Evolutionary conservation across 2,113 vertebrate species (phyloP).

Genomic region (Podiceps cristatus): DNA sequence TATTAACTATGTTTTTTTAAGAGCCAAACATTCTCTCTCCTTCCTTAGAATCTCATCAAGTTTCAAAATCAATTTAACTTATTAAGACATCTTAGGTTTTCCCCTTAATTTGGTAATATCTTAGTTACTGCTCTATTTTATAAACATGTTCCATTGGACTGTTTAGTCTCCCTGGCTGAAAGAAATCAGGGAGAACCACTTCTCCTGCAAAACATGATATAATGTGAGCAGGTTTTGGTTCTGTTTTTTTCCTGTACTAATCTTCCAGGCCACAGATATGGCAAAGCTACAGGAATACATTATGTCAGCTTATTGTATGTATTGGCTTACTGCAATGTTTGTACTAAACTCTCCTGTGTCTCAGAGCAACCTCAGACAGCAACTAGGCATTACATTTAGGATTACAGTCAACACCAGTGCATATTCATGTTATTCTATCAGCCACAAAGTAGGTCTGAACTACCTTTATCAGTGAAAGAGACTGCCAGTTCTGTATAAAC

Average conservation of each 20-base stretch:
- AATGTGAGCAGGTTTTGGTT: background rate
- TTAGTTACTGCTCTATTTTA: constrained; percentile 32
- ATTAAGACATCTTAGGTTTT: constrained; percentile 55
- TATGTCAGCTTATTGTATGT: background rate
- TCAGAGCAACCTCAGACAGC: background rate
- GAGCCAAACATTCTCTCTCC: background rate
- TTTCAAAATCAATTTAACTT: constrained; percentile 68
- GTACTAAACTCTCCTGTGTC: background rate
- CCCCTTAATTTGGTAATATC: constrained; percentile 32
- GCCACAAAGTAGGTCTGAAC: background rate
- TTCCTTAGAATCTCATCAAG: constrained; percentile 9
- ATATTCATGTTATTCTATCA: background rate
- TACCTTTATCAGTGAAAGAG: background rate
- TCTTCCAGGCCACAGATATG: background rate
- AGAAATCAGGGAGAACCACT: background rate
- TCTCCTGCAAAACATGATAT: background rate
- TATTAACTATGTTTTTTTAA: background rate
- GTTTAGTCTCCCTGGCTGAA: background rate
- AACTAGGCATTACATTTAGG: background rate
- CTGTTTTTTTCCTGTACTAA: background rate
- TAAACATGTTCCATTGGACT: background rate
- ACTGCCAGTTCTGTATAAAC: background rate
- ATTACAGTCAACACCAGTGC: accelerated
- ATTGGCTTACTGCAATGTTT: background rate
- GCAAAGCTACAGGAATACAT: background rate